These are phyloP conservation scores for Datnioides undecimradiatus DNA, from an alignment of 2,113 vertebrate species.

Conservation along the genomic window DNA sequence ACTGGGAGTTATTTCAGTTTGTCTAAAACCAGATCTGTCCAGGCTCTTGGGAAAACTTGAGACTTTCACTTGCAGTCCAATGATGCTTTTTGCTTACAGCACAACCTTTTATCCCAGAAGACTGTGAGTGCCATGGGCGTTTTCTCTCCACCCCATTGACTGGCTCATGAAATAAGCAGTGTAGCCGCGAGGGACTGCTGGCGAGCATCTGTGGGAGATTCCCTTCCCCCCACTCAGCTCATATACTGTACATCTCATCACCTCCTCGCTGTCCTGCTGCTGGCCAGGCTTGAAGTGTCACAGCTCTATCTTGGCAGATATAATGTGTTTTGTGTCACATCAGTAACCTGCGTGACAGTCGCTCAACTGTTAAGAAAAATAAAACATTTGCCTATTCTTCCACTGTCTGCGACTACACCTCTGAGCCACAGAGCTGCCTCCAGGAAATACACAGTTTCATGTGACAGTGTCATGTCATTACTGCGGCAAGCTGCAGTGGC, in stretches of 20 bases:
- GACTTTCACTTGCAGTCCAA: constrained; percentile 21
- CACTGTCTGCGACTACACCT: background rate
- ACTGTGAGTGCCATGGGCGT: constrained; percentile 17
- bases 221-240: constrained; percentile 5
- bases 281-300: constrained; percentile 18
- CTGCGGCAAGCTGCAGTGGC: background rate
- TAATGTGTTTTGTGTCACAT: background rate
- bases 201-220: constrained; percentile 23
- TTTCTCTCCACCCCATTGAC: constrained; percentile 38
- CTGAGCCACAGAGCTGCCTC: constrained; percentile 21
- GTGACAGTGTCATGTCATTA: constrained; percentile 13
- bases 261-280: constrained; percentile 19
- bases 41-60: constrained; percentile 36
- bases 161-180: constrained; percentile 38
- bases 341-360: constrained; percentile 6
- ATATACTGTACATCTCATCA: constrained; percentile 15
- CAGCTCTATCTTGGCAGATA: background rate
- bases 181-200: constrained; percentile 36
- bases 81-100: constrained; percentile 47
- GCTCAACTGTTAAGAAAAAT: constrained; percentile 13
- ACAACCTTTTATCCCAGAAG: constrained; percentile 42
- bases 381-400: constrained; percentile 17
- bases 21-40: constrained; percentile 26
- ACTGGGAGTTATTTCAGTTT: constrained; percentile 36
- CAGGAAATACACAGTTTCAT: constrained; percentile 24